Percentiles rank a stretch among this genome's conserved stretches.
These are phyloP conservation scores for rabbit (Oryctolagus cuniculus) DNA, from an alignment of 2,113 vertebrate species.

Conservation along the genomic window DNA sequence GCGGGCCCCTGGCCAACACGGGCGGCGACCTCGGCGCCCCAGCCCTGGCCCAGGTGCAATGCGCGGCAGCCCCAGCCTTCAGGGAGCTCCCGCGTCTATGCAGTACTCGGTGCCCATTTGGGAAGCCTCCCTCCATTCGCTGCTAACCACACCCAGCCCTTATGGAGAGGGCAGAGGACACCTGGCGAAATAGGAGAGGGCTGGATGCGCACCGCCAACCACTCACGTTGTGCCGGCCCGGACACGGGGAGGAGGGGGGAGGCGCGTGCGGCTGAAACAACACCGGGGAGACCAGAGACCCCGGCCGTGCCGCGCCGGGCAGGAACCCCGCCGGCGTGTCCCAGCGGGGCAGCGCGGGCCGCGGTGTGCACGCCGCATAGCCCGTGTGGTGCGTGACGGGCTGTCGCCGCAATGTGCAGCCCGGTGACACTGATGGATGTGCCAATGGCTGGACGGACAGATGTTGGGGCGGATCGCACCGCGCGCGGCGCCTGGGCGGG, in stretches of 20 bases:
- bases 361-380: slow-evolving; percentile 74
- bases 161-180: not conserved
- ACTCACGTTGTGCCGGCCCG: not conserved
- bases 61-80: not conserved
- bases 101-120: not conserved
- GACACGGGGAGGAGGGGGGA: slow-evolving; percentile 1
- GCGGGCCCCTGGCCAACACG: not conserved
- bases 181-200: not conserved
- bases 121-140: not conserved
- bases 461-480: slow-evolving; percentile 98
- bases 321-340: not conserved
- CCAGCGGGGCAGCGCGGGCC: not conserved
- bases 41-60: not conserved
- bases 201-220: not conserved
- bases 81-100: not conserved
- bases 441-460: slow-evolving; percentile 97
- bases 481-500: slow-evolving; percentile 88
- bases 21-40: not conserved
- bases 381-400: slow-evolving; percentile 86
- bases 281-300: not conserved
- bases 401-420: slow-evolving; percentile 88
- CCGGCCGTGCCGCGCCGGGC: slow-evolving; percentile 53
- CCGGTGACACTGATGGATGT: slow-evolving; percentile 97
- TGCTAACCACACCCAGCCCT: not conserved
- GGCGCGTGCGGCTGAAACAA: not conserved